A percentile compares a stretch with the other conserved stretches of the same genome.
phyloP scores from a whole-genome alignment of 2,797 vertebrate species.

The Myiothlypis coronata region DNA sequence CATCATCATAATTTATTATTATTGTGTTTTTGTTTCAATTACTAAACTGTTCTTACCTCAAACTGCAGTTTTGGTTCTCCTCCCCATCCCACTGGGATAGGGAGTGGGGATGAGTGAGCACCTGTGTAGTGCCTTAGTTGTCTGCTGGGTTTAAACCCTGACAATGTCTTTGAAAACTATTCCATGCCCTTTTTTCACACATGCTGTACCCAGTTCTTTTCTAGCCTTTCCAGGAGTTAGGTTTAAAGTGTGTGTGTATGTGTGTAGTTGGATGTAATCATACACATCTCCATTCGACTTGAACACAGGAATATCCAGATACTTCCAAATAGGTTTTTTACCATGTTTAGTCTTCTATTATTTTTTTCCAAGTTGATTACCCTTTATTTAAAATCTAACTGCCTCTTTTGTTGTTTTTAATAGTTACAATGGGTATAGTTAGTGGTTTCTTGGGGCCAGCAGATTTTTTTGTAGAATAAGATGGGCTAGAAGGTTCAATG shows the following conservation, averaged over 20 bases:
- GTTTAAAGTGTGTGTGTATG: background rate
- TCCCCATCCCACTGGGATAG: background rate
- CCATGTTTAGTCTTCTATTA: background rate
- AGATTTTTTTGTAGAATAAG: background rate
- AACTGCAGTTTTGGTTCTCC: background rate
- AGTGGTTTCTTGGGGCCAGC: background rate
- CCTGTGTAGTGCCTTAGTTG: background rate
- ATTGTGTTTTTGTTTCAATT: background rate
- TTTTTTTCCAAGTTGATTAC: background rate
- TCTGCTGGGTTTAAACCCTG: background rate
- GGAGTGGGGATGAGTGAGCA: background rate
- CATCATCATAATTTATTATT: background rate
- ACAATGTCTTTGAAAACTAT: background rate
- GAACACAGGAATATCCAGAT: background rate
- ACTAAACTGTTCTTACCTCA: background rate
- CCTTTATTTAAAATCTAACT: background rate
- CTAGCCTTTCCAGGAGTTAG: background rate
- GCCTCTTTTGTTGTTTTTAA: background rate
- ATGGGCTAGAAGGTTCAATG: background rate
- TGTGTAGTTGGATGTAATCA: background rate
- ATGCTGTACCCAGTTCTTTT: background rate
- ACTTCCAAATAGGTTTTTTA: background rate
- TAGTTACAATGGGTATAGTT: background rate
- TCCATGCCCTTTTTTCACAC: background rate
- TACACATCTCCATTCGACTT: background rate